Conservation (phyloP, 2,113 vertebrate species). For the Axis porcinus region DNA sequence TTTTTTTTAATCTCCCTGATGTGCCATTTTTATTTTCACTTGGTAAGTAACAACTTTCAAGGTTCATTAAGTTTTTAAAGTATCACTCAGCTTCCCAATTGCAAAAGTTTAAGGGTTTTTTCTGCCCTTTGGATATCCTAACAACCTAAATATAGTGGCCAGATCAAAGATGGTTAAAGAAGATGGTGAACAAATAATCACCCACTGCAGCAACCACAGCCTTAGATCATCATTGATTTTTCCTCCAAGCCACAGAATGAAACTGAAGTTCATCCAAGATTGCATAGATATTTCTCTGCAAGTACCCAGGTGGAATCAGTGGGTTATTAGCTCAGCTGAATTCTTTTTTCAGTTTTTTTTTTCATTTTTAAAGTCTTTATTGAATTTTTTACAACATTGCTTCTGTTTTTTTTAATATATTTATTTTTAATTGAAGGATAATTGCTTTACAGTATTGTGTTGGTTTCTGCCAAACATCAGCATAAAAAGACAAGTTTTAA, state of each 20-base stretch:
- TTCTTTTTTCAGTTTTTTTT: background rate
- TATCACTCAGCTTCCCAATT: background rate
- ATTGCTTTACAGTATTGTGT: background rate
- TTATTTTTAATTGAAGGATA: background rate
- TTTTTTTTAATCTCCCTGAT: background rate
- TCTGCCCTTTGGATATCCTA: background rate
- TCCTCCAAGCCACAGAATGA: conserved; percentile 43
- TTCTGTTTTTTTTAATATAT: background rate
- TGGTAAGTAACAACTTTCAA: conserved; percentile 4
- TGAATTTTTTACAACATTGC: background rate
- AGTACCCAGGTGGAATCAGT: background rate
- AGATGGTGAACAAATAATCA: background rate
- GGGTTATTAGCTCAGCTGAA: background rate
- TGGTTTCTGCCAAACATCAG: background rate
- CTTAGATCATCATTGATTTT: conserved; percentile 58
- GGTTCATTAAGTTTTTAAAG: background rate
- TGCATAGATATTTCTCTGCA: conserved; percentile 28
- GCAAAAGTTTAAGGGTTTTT: background rate
- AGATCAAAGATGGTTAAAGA: background rate
- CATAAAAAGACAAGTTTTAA: background rate
- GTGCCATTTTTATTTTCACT: background rate
- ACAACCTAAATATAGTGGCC: background rate
- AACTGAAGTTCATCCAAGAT: conserved; percentile 61
- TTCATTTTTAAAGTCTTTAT: background rate
- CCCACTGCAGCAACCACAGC: conserved; percentile 45